These are phyloP conservation scores for Oreotrochilus melanogaster DNA, from an alignment of 2,113 vertebrate genomes.

Conservation along the genomic window DNA sequence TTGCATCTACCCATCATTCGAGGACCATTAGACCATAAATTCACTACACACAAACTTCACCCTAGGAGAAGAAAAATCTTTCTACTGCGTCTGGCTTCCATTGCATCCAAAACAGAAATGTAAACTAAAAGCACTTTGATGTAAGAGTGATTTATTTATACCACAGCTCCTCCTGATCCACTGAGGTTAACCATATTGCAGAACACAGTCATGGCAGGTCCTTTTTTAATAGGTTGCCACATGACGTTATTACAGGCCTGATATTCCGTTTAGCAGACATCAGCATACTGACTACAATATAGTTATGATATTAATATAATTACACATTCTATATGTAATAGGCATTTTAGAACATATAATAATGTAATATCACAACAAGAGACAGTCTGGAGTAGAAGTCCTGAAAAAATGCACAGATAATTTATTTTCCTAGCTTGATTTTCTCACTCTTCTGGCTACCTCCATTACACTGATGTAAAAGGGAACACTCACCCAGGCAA, in stretches of 20 bases:
- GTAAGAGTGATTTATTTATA: neutral
- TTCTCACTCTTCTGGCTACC: neutral
- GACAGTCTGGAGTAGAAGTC: neutral
- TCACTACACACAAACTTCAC: neutral
- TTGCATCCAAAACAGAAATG: neutral
- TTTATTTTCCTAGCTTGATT: conserved; percentile 1
- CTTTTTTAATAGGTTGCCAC: neutral
- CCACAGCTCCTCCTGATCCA: neutral
- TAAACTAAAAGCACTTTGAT: neutral
- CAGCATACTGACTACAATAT: neutral
- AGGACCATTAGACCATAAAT: neutral
- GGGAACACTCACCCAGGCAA: conserved; percentile 57
- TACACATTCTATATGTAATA: neutral
- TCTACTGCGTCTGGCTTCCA: neutral
- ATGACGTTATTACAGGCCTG: neutral
- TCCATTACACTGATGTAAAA: neutral
- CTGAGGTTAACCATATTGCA: neutral
- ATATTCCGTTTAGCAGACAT: conserved; percentile 23
- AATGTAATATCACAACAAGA: neutral
- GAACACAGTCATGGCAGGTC: neutral
- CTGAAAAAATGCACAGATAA: neutral
- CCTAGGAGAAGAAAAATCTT: neutral
- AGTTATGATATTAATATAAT: conserved; percentile 45
- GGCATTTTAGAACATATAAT: neutral
- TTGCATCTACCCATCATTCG: neutral